Evolutionary conservation across 2,888 invertebrate species (phyloP), one percentile per base, ranked within the genome.

Genomic region (Carpatolechia fugitivella): DNA sequence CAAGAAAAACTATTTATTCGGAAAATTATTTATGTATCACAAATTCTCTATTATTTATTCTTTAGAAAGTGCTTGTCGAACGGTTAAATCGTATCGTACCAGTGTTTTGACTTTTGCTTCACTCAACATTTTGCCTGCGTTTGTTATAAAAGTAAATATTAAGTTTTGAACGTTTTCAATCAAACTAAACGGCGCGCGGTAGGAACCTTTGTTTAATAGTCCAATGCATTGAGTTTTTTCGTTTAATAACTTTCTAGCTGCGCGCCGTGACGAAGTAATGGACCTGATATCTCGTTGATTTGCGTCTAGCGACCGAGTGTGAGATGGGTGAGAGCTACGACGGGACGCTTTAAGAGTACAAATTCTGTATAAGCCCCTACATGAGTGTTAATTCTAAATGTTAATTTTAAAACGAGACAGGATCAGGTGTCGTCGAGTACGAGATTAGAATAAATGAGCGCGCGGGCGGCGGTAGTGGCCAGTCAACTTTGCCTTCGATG

Each of bases 321-420:
- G 7, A 57, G 55, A 62, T 58, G 64, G 59, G 64, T 64, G 76
- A 76, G 74, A 77, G 79, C 78, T 82, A 80, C 86, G 84, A 80
- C 80, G 82, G 82, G 79, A 87, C 81, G 82, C 82, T 82, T 74
- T 65, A 92, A 93, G 91, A 94, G 93, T 93, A 94, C 93, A 93
- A 94, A 93, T 93, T 93, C 93, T 92, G 91, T 92, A 91, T 92
- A 92, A 92, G 92, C 91, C 91, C 91, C 91, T 85, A 82, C 80
- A 81, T 79, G 85, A 81, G 79, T 82, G 83, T 82, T 86, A 84
- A 83, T 84, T 82, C 76, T 85, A 80, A 82, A 82, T 73, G 69
- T 84, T 85, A 84, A 82, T 84, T 81, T 80, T 79, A 70, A 63
- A 75, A 74, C 70, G 69, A 74, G 76, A 74, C 76, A 76, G 81